These are phyloP conservation scores for Paralvinella palmiformis DNA, from an alignment of 1,140 invertebrate genomes.

Conservation along the genomic window DNA sequence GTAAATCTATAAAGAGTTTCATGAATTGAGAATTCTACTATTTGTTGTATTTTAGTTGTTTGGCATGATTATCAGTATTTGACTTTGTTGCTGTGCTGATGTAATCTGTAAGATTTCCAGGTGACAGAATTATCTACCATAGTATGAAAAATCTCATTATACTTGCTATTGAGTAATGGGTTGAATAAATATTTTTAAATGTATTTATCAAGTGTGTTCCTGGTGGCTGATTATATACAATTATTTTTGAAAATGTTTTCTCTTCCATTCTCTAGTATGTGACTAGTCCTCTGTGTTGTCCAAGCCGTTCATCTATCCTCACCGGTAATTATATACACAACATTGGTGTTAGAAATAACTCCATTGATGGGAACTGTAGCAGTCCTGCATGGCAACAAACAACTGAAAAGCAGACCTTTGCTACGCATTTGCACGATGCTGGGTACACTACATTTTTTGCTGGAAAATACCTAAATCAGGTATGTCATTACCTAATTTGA, in stretches of 20 bases:
- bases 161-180: too few species aligned
- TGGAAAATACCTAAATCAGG: conserved; percentile 80
- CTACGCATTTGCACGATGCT: conserved; percentile 57
- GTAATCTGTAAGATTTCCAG: too few species aligned
- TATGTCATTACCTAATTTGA: conserved; percentile 37
- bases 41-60: too few species aligned
- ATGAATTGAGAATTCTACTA: too few species aligned
- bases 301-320: conserved; percentile 77
- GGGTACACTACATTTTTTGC: conserved; percentile 76
- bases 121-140: too few species aligned
- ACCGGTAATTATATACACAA: conserved; percentile 82
- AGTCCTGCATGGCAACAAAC: conserved; percentile 60
- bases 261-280: conserved; percentile 55
- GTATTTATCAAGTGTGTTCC: neutral
- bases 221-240: neutral
- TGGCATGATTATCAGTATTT: too few species aligned
- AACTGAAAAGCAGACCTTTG: conserved; percentile 64
- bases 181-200: neutral
- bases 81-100: too few species aligned
- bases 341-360: conserved; percentile 71
- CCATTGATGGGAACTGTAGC: conserved; percentile 68
- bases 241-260: neutral
- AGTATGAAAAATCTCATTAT: too few species aligned
- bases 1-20: too few species aligned
- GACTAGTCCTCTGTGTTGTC: conserved; percentile 78